Base-by-base conservation (phyloP, 92 coral and sea anemone species). In the Porites lobata region DNA sequence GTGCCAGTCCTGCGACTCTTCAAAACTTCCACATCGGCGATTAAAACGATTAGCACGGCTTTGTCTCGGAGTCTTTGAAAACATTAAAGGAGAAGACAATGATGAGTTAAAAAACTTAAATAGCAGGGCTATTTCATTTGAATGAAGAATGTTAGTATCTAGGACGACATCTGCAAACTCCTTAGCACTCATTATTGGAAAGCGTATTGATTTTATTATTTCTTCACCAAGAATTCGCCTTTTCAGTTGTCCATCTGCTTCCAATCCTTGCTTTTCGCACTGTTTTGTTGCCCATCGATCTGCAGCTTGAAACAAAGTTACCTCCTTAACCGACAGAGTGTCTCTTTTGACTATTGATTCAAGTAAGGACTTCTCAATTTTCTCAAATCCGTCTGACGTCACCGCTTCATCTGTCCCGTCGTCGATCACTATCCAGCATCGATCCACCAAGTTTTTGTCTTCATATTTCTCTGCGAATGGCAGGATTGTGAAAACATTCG, bases 401-500 rank as follows among this genome's bases (percentile, higher is more conserved):
- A 92, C 73, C 17, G 92, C 95, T 22, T 32, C 38, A 8, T 66
- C 71, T 89, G 90, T 75, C 18, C 80, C 72, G 21, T 80, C 53
- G 15, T 92, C 95, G 20, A 92, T 76, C 29, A 81, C 89, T 18
- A 89, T 79, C 95, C 95, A 92, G 59, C 95, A 92, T 77, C 85
- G 80, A 29, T 87, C 77, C n/a, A 85, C 75, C 12, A 92, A 75
- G 18, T 77, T 76, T 8, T 87, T 87, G 65, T 92, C 92, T 19
- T 87, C 92, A 52, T 75, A 89, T 47, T 11, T 53, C 58, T 53
- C 0, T 53, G 58, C 58, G 13, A 8, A 11, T 53, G 58, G 58
- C 58, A 53, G 58, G 58, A 53, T 53, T 8, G 10, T 53, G 13
- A 29, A 29, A 29, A 29, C 38, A 29, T 29, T 29, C 38, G 38